A percentile compares a stretch with the other conserved stretches of the same genome.
These are phyloP conservation scores for Lytechinus pictus DNA, from an alignment of 35 echinoderm and acorn worm species.

Conservation along the genomic window DNA sequence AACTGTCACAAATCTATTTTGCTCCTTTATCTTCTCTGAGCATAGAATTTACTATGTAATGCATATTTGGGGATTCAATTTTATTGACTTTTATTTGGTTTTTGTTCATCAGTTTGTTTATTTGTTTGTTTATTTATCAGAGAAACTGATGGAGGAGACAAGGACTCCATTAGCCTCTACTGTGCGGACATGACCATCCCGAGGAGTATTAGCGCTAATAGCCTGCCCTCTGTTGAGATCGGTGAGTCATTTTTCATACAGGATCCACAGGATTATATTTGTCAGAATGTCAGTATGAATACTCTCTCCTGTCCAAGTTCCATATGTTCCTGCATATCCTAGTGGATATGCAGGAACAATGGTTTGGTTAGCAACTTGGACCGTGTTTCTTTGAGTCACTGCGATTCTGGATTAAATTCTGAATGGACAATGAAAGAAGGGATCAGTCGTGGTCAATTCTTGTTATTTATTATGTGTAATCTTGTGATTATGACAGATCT, in stretches of 20 bases:
- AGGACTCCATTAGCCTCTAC: slow-evolving; percentile 41
- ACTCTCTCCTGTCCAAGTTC: neutral
- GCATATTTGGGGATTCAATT: no score
- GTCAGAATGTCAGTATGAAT: neutral
- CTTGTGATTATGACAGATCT: no score
- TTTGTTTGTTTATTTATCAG: neutral
- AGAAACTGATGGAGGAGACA: slow-evolving; percentile 42
- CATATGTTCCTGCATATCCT: neutral
- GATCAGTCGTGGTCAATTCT: no score
- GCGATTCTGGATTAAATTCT: no score
- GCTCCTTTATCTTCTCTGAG: no score
- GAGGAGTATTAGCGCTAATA: slow-evolving; percentile 21
- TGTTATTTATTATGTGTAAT: no score
- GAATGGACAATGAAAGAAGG: no score
- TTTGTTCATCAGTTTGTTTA: no score
- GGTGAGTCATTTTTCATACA: slow-evolving; percentile 13
- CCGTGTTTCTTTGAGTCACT: no score
- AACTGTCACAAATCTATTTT: no score
- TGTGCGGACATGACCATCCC: slow-evolving; percentile 49
- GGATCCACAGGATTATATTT: neutral
- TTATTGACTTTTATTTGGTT: no score
- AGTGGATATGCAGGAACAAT: neutral
- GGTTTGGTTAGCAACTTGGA: neutral
- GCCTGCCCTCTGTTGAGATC: slow-evolving; percentile 30
- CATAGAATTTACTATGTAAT: no score